Evolutionary conservation across 2,888 invertebrate species (phyloP), one percentile per base, ranked within the genome.

Genomic region (Maniola hyperantus): DNA sequence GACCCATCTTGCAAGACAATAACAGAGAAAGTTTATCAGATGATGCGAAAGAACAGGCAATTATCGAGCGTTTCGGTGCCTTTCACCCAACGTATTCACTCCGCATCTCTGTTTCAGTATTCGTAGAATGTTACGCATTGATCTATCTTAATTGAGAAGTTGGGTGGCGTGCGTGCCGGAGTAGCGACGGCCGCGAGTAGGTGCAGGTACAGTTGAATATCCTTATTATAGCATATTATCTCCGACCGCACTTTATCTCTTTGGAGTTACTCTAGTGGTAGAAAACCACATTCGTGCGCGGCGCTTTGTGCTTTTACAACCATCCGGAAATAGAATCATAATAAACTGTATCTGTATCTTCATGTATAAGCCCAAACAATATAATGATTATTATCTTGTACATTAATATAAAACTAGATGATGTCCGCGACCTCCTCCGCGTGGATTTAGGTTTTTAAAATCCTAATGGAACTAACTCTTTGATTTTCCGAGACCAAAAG

Each of bases 271-370:
- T 70, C 53, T 59, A 71, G 67, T 60, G 53, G 53, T 59, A 66
- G 66, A 73, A 70, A 76, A 83, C 81, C 84, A 73, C 82, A 79
- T 79, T 76, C 78, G 77, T 79, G 79, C 76, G 78, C 73, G 71
- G 71, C 46, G 58, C 72, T 72, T 70, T 70, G 68, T 71, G 69
- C 63, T 67, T 72, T 73, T 75, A 74, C 71, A 70, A 69, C 71
- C 67, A 73, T 20, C 72, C 77, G 76, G 81, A 80, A 81, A 77
- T 72, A 72, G 75, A 71, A 66, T 61, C 20, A 53, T 67, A 58
- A 67, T 65, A 65, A 58, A 59, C 36, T 54, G 46, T 61, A n/a
- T 18, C 18, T 48, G 15, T 36, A 15, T 59, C 26, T 39, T 39
- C 39, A 10, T 53, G 36, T 58, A 15, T 42, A 42, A 10, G 57